Percentiles rank a stretch among this genome's conserved stretches.
These are phyloP conservation scores for Barypeithes pellucidus DNA, from an alignment of 2,888 invertebrate species.

Conservation along the genomic window DNA sequence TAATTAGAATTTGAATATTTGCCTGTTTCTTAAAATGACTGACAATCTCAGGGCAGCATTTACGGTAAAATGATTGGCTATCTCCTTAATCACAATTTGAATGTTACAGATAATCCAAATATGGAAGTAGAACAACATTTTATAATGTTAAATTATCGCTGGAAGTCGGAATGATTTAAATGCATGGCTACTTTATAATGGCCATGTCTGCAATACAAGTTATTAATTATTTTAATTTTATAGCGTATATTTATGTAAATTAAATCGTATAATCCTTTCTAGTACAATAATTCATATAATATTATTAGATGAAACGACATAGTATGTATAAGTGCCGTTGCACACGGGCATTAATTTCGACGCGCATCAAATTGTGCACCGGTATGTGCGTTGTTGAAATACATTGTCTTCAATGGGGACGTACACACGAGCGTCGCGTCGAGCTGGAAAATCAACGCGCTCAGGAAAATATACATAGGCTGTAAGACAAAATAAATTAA, in stretches of 20 bases:
- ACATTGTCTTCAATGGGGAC: too few relatives aligned
- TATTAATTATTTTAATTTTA: conserved; percentile 12
- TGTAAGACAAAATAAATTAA: too few relatives aligned
- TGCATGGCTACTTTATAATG: conserved; percentile 22
- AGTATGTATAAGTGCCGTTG: too few relatives aligned
- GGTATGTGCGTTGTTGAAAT: too few relatives aligned
- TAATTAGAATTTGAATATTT: too few relatives aligned
- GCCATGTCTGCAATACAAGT: background rate
- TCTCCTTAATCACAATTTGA: conserved; percentile 2
- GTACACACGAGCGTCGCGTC: too few relatives aligned
- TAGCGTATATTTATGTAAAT: conserved; percentile 9
- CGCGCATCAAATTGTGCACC: too few relatives aligned
- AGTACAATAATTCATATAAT: background rate
- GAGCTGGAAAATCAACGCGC: too few relatives aligned
- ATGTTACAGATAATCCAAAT: conserved; percentile 20
- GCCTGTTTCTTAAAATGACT: too few relatives aligned
- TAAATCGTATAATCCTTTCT: background rate
- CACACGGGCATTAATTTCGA: too few relatives aligned
- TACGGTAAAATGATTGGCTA: conserved; percentile 4
- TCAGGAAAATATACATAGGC: too few relatives aligned
- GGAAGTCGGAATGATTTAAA: conserved; percentile 17
- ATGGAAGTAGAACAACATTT: conserved; percentile 4
- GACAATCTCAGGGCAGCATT: background rate
- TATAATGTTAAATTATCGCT: conserved; percentile 23
- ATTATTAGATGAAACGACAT: background rate